phyloP scores from a whole-genome alignment of 2,888 invertebrate genomes.

The Cantharis nigra region DNA sequence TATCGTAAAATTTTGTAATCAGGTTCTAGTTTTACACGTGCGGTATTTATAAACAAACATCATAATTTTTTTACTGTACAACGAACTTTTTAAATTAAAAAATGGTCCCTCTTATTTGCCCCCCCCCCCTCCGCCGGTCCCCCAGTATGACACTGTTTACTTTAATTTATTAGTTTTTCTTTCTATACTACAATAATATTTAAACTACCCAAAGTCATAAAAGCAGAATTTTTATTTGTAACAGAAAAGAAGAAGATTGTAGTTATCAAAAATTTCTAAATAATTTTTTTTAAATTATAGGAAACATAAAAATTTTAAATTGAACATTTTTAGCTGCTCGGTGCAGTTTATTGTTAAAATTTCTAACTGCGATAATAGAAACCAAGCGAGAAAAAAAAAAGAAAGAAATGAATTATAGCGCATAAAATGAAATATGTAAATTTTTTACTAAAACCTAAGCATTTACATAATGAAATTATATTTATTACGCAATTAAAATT shows the following conservation, averaged over 20 bases:
- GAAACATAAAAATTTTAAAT: background rate
- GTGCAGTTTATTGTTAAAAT: background rate
- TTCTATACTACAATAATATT: background rate
- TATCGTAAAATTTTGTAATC: slow-evolving; percentile 20
- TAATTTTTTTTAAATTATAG: background rate
- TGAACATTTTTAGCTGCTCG: background rate
- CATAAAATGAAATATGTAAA: background rate
- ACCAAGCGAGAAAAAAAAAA: background rate
- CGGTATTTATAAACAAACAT: slow-evolving; percentile 4
- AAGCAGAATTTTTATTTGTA: background rate
- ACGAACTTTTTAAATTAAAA: background rate
- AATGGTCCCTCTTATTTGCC: background rate
- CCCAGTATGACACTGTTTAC: background rate
- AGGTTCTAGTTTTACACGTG: slow-evolving; percentile 18
- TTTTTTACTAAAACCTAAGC: background rate
- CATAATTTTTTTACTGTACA: background rate
- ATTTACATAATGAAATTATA: slow-evolving; percentile 2
- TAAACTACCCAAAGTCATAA: background rate
- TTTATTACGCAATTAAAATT: background rate
- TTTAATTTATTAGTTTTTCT: background rate
- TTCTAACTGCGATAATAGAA: background rate
- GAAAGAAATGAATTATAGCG: background rate
- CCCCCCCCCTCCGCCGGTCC: background rate
- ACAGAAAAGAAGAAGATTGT: background rate
- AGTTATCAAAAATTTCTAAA: background rate